Base-by-base conservation (phyloP, 2,888 invertebrate genomes). In the Petrolisthes manimaculis region DNA sequence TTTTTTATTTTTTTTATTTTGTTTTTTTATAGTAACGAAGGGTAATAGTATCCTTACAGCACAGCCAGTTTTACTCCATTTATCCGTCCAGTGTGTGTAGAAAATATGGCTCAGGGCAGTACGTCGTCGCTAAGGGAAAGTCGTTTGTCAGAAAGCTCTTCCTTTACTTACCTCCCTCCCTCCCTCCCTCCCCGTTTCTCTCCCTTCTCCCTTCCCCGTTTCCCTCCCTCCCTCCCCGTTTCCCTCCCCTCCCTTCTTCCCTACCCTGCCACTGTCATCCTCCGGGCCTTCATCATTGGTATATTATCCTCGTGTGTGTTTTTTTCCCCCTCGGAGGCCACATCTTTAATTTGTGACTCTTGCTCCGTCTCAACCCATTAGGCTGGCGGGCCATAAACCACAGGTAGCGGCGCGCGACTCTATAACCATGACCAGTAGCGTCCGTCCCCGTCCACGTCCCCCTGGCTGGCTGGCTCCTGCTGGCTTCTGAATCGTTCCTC, bases 321-420 rank as follows among this genome's bases (percentile, higher is more conserved):
- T 61, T 61, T 61, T 61, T 61, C 61, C 61, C 61, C 61, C 12
- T 61, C 37, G 21, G 21, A 67, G 51, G 69, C 67, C 71, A 53
- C 14, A n/a, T 53, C 71, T 83, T 83, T 84, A 84, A 84, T 84
- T 84, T 84, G 84, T 78, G 84, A 61, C 54, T 84, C 67, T 37
- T 78, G 78, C 78, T 69, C 61, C 78, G 84, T 84, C 84, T 84
- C 84, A 78, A 84, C 74, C 84, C 84, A 84, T 84, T 84, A 84
- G 84, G 77, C 84, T 37, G 61, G 67, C 67, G 37, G 84, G 78
- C 74, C 78, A 67, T 84, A 84, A 78, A 84, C 74, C 37, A 78
- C 21, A 53, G 83, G 56, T 69, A 74, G 55, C 67, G 37, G 53
- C 14, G 55, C 12, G 24, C 61, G 56, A 51, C 61, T 54, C 6